Base-by-base conservation (phyloP, 2,888 invertebrate genomes). In the Troides aeacus region DNA sequence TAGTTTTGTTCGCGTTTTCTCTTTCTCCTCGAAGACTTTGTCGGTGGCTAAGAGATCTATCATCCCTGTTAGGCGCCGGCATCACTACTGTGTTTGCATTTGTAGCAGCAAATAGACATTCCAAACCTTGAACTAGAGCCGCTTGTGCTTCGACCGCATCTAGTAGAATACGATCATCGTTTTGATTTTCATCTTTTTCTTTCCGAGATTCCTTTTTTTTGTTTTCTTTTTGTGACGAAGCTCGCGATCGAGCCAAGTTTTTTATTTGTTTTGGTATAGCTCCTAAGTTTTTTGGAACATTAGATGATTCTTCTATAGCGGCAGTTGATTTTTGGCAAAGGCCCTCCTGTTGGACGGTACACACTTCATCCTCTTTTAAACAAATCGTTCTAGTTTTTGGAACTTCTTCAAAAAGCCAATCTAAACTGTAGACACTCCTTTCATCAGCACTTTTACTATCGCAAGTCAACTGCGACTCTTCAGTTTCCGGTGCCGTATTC, bases 181-280 rank as follows among this genome's bases (percentile, higher is more conserved):
- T 87, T 72, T 88, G 84, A 76, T 87, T 90, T 72, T 89, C 90
- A 73, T 92, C 91, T 75, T 88, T 90, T 61, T 92, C 90, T 70
- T 86, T 92, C 74, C 82, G 90, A 77, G 86, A 84, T 83, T 93
- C 93, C 81, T 85, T 86, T 82, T 89, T 91, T 81, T 92, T 93
- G 83, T 93, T 93, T 82, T 93, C 93, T 82, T 93, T 93, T 68
- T 94, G 93, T 15, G 94, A 94, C 50, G 94, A 94, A 74, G 94
- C 87, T 78, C 94, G 82, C 78, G 93, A 83, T 87, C 94, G 84
- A 75, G 89, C 88, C 87, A 90, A 89, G 88, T 92, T 92, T 92
- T 91, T 93, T 78, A 92, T 88, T 86, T 95, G 95, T 85, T 96
- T 95, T 70, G 95, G 95, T 84, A 95, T 95, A 73, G 95, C 95